A percentile compares a stretch with the other conserved stretches of the same genome.
These are phyloP conservation scores for Lepidurus packardi DNA, from an alignment of 1,140 invertebrate genomes.

Conservation along the genomic window DNA sequence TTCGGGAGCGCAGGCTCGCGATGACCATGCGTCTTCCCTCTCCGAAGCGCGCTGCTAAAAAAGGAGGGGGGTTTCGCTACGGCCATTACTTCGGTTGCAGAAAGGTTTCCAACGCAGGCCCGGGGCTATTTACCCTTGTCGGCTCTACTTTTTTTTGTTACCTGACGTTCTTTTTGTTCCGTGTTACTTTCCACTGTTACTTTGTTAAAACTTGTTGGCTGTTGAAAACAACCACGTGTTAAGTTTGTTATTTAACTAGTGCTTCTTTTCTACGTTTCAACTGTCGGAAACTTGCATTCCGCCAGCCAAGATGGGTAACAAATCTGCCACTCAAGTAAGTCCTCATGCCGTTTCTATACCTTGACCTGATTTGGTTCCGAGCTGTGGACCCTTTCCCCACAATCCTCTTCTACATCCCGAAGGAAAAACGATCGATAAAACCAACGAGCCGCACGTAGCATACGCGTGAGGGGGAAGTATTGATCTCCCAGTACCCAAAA, in stretches of 20 bases:
- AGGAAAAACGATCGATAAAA: background rate
- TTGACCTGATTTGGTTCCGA: constrained; percentile 13
- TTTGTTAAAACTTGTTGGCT: background rate
- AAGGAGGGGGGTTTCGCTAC: background rate
- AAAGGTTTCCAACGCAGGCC: background rate
- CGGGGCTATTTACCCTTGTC: constrained; percentile 1
- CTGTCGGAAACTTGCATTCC: background rate
- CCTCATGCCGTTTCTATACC: background rate
- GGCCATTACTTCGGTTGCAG: constrained; percentile 2
- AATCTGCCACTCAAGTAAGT: background rate
- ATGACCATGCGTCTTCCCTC: background rate
- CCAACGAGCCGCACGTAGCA: background rate
- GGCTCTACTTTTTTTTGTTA: background rate
- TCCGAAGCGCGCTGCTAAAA: background rate
- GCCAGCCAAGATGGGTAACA: background rate
- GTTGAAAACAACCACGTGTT: background rate
- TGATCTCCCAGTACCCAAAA: background rate
- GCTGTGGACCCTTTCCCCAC: background rate
- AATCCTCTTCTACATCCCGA: background rate
- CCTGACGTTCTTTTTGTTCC: background rate
- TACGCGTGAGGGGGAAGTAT: background rate
- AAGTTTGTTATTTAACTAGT: background rate
- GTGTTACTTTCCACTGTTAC: background rate
- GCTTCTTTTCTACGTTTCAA: background rate
- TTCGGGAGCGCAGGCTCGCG: background rate